Evolutionary conservation across 2,113 vertebrate genomes (phyloP), one percentile per base, ranked within the genome.

Genomic region (Atractosteus spatula): DNA sequence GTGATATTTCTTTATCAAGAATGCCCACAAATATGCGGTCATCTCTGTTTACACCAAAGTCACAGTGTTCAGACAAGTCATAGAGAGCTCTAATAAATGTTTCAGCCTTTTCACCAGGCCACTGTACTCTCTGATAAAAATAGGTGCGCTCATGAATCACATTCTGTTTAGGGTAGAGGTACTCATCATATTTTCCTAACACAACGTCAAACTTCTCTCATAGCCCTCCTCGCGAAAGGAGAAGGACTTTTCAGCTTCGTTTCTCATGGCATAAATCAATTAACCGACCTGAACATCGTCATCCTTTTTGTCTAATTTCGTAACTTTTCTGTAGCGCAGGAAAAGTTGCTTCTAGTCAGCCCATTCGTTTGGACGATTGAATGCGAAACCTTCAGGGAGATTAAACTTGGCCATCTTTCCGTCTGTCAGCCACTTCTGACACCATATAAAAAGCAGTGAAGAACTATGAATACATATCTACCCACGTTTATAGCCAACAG

Each of bases 211-310:
- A 68, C 3, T 62, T 68, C 16, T 69, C 8, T 77, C 42, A 12
- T 71, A 64, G 12, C 12, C n/a, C 29, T 74, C 68, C 5, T 68
- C 56, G 3, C 43, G 14, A 45, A 76, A 79, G 4, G 56, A 29
- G 65, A 79, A 79, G 2, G 64, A 66, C 2, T 76, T 62, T 55
- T 79, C 47, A 16, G 77, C 74, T 51, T 76, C 56, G 65, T 62
- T 70, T 2, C 71, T 64, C 51, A 76, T 71, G 4, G 57, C 47
- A 41, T 79, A 79, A 7, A 79, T 76, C 11, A 74, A 57, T 3
- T 57, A 76, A 76, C 73, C 76, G 55, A 76, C 74, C 62, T 76
- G 73, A 12, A 78, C 62, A 2, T 70, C 47, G 8, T 62, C 69
- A 12, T 77, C 64, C 29, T 74, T 70, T 47, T 64, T 70, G 17